These are phyloP conservation scores for Archivesica marissinica DNA, from an alignment of 1,140 invertebrate genomes.

Conservation along the genomic window DNA sequence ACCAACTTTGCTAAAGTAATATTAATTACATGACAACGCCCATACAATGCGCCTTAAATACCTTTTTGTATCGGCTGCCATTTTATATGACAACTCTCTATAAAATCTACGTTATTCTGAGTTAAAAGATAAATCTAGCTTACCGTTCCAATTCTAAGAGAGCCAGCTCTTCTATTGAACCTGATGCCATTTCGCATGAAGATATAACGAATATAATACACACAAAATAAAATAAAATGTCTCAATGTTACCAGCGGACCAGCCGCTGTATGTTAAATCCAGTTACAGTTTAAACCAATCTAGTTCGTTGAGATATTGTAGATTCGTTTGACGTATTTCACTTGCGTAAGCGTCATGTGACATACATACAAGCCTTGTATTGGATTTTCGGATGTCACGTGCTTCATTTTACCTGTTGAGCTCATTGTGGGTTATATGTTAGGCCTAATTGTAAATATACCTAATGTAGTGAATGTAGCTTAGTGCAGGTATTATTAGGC, in stretches of 20 bases:
- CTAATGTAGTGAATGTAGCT: too few species aligned
- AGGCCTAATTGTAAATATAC: too few species aligned
- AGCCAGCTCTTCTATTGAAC: conserved; percentile 78
- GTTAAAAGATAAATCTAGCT: conserved; percentile 46
- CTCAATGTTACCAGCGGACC: conserved; percentile 59
- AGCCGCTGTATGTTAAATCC: conserved; percentile 61
- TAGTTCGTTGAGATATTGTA: conserved; percentile 11
- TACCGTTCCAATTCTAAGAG: conserved; percentile 79
- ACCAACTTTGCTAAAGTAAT: too few species aligned
- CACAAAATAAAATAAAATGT: conserved; percentile 47
- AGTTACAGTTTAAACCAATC: conserved; percentile 39
- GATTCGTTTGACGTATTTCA: conserved; percentile 49
- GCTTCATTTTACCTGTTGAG: conserved; percentile 30
- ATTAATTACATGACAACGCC: not conserved
- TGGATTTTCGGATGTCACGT: conserved; percentile 35
- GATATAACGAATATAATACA: conserved; percentile 52
- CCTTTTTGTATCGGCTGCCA: not conserved
- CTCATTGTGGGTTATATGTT: not conserved
- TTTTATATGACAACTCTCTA: conserved; percentile 4
- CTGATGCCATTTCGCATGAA: conserved; percentile 73
- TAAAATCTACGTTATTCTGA: not conserved
- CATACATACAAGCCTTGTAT: not conserved
- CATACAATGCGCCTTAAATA: not conserved
- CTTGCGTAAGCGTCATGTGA: conserved; percentile 58
- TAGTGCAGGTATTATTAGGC: too few species aligned